These are phyloP conservation scores for Spatula clypeata DNA, from an alignment of 2,797 vertebrate species.

Conservation along the genomic window DNA sequence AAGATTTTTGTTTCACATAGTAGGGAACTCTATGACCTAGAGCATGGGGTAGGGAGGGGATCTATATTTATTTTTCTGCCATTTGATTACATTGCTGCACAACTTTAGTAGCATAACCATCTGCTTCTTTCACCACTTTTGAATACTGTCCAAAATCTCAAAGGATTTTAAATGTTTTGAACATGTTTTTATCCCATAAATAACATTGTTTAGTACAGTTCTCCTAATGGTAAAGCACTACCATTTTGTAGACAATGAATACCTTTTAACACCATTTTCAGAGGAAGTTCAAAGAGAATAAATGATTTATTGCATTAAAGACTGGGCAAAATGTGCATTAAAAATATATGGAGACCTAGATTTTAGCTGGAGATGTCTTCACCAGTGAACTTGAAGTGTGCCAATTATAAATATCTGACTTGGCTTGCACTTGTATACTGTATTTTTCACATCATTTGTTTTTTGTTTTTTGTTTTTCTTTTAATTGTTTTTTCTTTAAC, in stretches of 20 bases:
- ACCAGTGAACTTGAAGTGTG: conserved; percentile 62
- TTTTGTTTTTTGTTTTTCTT: neutral
- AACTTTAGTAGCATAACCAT: conserved; percentile 15
- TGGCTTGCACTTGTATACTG: neutral
- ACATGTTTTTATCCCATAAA: neutral
- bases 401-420: conserved; percentile 57
- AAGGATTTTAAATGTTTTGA: conserved; percentile 7
- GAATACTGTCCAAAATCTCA: neutral
- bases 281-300: conserved; percentile 39
- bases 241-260: conserved; percentile 21
- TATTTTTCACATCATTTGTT: neutral
- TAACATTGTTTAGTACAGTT: neutral
- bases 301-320: conserved; percentile 47
- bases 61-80: neutral
- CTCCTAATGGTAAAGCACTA: neutral
- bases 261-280: conserved; percentile 44
- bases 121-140: neutral
- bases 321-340: conserved; percentile 58
- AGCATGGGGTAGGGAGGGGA: fast-evolving
- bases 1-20: neutral
- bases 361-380: conserved; percentile 42
- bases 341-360: conserved; percentile 63
- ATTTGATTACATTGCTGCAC: neutral
- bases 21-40: neutral
- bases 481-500: neutral